Base-by-base conservation (phyloP, 2,113 vertebrate species). In the Phylloscopus trochiloides region DNA sequence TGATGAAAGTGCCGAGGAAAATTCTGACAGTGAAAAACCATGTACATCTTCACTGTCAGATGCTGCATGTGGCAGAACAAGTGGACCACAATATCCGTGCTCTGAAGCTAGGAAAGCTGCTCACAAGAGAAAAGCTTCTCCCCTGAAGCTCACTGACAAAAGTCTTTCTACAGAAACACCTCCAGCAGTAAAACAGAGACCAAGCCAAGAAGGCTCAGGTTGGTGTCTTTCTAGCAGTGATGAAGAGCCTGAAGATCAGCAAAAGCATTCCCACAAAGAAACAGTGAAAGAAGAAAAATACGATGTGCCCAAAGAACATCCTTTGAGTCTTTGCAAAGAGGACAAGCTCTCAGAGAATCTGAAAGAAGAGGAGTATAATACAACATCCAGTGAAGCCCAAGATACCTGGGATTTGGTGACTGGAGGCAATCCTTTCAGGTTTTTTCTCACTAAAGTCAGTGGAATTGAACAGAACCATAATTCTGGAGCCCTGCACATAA, bases 191-290 rank as follows among this genome's bases (percentile, higher is more conserved):
- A 99, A 98, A 94, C 97, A 97, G 74, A 99, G 98, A 93, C 92
- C 88, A 17, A 97, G 97, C 43, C 94, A 96, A 31, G 99, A 98
- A 13, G 97, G 98, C 21, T 97, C 96, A 3, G 99, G 99, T n/a
- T 99, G 99, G 99, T 98, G 98, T 85, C 98, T 99, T 45, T 99
- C 99, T 4, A 99, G 99, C 61, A 99, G 99, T 6, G 99, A 99
- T 21, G 99, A 99, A 22, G 98, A 98, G n/a, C 76, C 84, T 55
- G 79, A 97, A 57, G 62, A 22, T 7, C 36, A 48, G 7, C 62
- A 62, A 38, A 66, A 81, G 15, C 59, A 11, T 6, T 5, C 14
- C 5, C 10, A 67, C 26, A 66, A 80, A 70, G 26, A 13, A 78
- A 29, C 65, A 31, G 20, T 96, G 90, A 95, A 97, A 38, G 88